Percentiles rank a stretch among this genome's conserved stretches.
phyloP scores from a whole-genome alignment of 2,797 vertebrate species.

The Amniataba percoides region DNA sequence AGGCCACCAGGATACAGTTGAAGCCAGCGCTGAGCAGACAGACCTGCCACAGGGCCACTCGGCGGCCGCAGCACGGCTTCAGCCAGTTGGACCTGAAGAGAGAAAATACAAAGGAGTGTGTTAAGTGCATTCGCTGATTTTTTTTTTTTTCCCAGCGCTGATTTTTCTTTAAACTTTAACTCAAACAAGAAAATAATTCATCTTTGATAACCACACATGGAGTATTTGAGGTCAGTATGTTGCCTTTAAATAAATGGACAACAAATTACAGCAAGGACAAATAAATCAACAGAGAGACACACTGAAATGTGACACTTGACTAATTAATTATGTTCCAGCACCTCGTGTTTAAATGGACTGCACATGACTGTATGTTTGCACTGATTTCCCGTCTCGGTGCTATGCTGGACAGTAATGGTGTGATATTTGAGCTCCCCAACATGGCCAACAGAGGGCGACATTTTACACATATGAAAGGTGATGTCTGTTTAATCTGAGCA shows the following conservation, averaged over 20 bases:
- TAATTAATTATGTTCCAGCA: background rate
- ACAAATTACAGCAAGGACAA: background rate
- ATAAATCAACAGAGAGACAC: background rate
- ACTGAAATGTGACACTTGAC: background rate
- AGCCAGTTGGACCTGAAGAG: constrained; percentile 94
- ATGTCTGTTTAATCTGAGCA: constrained; percentile 34
- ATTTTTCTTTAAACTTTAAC: background rate
- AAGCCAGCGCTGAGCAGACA: constrained; percentile 97
- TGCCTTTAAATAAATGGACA: background rate
- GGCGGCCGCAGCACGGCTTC: constrained; percentile 96
- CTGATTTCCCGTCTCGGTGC: background rate
- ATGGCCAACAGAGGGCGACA: constrained; percentile 72
- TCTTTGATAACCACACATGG: background rate
- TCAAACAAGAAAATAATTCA: background rate
- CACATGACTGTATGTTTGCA: background rate
- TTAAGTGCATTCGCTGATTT: too few species aligned
- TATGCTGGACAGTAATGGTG: background rate
- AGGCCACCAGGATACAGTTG: constrained; percentile 98
- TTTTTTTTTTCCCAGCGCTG: too few species aligned
- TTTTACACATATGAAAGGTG: constrained; percentile 47
- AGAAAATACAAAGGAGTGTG: constrained; percentile 13
- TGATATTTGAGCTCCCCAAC: constrained; percentile 35
- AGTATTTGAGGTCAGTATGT: background rate
- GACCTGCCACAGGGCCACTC: constrained; percentile 96
- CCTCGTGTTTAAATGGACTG: background rate